Evolutionary conservation across 2,888 invertebrate species (phyloP), one percentile per base, ranked within the genome.

Genomic region (Drosophila emarginata): DNA sequence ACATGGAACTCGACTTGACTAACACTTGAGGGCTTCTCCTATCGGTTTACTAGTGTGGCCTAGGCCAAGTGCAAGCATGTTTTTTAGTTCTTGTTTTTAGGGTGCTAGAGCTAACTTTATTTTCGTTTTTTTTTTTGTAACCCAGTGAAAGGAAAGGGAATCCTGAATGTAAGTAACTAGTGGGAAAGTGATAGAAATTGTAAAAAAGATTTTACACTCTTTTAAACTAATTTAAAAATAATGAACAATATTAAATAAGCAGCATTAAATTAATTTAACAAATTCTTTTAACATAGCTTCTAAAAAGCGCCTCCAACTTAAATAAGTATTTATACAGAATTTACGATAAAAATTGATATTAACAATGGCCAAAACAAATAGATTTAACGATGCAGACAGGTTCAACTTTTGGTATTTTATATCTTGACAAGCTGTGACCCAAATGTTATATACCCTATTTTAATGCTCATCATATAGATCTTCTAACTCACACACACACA

Each of bases 61-160:
- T 39, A 37, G 66, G 66, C 64, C 60, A 71, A 78, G 76, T 70
- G 77, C 73, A 84, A 81, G 57, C 76, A 75, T 69, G 78, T 78
- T 21, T 50, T 5, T 36, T 57, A 11, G 11, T 36, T 57, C 37
- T 50, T 66, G 14, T 50, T 58, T 53, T 39, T 65, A n/a, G 21
- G 36, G 32, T 9, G 32, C 9, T 32, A 32, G 32, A 32, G 32
- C 32, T 32, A 32, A 32, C 32, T 32, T 32, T 32, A 32, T 32
- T 32, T 4, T 28, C 28, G 1, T 28, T 28, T 28, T 32, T 9
- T 18, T 67, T 64, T 59, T 45, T 7, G 21, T 26, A 23, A 39
- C 39, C 32, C 18, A n/a, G 11, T n/a, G 3, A 60, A 14, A 26
- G 11, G 26, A 28, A 28, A 5, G 26, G 23, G 15, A n/a, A 15